phyloP scores from a whole-genome alignment of 2,113 vertebrate species.

The Strix aluco region DNA sequence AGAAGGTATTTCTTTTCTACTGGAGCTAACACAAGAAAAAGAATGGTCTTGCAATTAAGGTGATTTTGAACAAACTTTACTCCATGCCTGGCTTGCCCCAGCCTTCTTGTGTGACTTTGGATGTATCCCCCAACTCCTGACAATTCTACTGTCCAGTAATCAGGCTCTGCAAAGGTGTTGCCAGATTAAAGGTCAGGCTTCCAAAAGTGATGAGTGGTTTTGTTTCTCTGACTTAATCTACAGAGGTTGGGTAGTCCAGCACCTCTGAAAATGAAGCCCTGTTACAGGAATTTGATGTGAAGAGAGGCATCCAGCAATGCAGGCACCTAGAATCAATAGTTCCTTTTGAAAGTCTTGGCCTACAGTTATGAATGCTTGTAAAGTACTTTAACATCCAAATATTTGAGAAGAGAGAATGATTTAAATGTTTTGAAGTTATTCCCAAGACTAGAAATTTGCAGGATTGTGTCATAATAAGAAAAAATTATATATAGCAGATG shows the following conservation, averaged over 20 bases:
- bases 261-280: background rate
- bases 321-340: background rate
- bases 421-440: constrained; percentile 39
- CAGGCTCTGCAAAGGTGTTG: background rate
- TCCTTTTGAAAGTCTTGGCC: constrained; percentile 22
- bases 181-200: background rate
- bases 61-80: background rate
- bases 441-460: background rate
- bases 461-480: background rate
- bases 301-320: background rate
- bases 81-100: background rate
- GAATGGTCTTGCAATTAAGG: background rate
- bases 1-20: background rate
- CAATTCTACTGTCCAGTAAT: background rate
- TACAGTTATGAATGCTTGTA: background rate
- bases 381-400: constrained; percentile 22
- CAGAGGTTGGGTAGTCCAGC: background rate
- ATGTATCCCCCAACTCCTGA: background rate
- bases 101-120: background rate
- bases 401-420: background rate
- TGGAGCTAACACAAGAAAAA: background rate
- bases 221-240: background rate
- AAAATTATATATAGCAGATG: background rate
- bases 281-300: background rate
- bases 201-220: background rate